A percentile compares a stretch with the other conserved stretches of the same genome.
These are phyloP conservation scores for Lepidurus apus DNA, from an alignment of 1,140 invertebrate species.

Conservation along the genomic window DNA sequence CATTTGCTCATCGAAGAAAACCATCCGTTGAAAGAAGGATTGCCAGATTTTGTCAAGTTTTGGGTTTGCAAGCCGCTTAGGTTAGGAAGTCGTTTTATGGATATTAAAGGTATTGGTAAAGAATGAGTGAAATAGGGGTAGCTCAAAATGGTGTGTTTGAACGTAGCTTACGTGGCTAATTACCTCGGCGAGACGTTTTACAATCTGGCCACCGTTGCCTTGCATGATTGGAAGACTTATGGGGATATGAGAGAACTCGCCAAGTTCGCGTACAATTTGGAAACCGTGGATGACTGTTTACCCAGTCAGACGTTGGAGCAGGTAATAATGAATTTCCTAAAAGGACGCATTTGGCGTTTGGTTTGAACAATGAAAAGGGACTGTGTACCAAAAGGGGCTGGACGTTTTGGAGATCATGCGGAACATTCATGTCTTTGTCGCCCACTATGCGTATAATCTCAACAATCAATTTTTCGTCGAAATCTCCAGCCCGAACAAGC, in stretches of 20 bases:
- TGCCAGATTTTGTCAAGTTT: slow-evolving; percentile 51
- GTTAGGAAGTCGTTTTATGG: slow-evolving; percentile 45
- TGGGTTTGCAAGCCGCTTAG: slow-evolving; percentile 51
- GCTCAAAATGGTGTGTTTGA: slow-evolving; percentile 40
- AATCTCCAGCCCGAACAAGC: slow-evolving; percentile 83
- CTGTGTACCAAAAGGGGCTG: slow-evolving; percentile 57
- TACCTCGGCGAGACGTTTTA: slow-evolving; percentile 95
- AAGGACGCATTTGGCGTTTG: not conserved
- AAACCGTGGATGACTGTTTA: slow-evolving; percentile 80
- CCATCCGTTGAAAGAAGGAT: slow-evolving; percentile 63
- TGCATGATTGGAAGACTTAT: slow-evolving; percentile 97
- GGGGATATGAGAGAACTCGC: slow-evolving; percentile 93
- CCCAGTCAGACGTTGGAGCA: slow-evolving; percentile 95
- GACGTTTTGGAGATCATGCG: slow-evolving; percentile 97
- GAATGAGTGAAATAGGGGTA: slow-evolving; percentile 30
- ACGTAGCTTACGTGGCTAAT: slow-evolving; percentile 67
- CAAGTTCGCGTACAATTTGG: slow-evolving; percentile 72
- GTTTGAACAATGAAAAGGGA: not conserved
- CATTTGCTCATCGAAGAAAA: slow-evolving; percentile 77
- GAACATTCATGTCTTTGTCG: slow-evolving; percentile 93
- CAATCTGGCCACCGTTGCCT: slow-evolving; percentile 91
- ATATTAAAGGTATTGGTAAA: slow-evolving; percentile 38
- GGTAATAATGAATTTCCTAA: slow-evolving; percentile 43
- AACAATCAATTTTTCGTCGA: slow-evolving; percentile 97
- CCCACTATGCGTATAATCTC: slow-evolving; percentile 90